These are phyloP conservation scores for Spinibarbus caldwelli DNA, from an alignment of 2,797 vertebrate genomes.

Conservation along the genomic window DNA sequence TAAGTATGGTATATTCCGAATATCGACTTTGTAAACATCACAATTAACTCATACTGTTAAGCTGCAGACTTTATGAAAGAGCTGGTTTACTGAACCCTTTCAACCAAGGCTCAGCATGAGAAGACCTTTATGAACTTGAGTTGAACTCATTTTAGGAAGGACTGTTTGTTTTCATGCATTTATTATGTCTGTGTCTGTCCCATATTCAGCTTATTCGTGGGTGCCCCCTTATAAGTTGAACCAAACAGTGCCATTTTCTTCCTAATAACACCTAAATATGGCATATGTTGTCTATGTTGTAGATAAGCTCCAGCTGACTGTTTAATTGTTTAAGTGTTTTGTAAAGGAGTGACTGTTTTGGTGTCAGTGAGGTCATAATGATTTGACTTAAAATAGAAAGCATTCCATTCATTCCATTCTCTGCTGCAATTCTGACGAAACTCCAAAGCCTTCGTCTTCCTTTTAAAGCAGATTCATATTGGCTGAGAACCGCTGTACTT, in stretches of 20 bases:
- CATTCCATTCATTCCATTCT: slow-evolving; percentile 44
- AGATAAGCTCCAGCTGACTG: slow-evolving; percentile 12
- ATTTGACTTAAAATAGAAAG: slow-evolving; percentile 28
- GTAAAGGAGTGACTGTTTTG: slow-evolving; percentile 1
- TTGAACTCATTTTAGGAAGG: neutral
- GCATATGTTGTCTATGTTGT: slow-evolving; percentile 5
- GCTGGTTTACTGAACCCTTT: neutral
- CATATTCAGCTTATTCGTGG: slow-evolving; percentile 6
- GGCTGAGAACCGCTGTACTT: neutral
- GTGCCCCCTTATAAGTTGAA: neutral
- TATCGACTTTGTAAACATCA: neutral
- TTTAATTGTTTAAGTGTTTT: slow-evolving; percentile 2
- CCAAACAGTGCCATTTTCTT: slow-evolving; percentile 10
- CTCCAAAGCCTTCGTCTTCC: slow-evolving; percentile 2
- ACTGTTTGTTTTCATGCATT: neutral
- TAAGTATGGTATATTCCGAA: neutral
- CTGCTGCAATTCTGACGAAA: slow-evolving; percentile 25
- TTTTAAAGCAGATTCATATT: slow-evolving; percentile 1
- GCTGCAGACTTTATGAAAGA: neutral
- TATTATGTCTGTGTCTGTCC: no score
- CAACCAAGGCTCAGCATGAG: no score
- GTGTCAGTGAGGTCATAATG: slow-evolving; percentile 37
- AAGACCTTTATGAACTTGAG: slow-evolving; percentile 7
- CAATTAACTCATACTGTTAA: neutral
- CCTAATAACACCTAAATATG: slow-evolving; percentile 7